phyloP scores from a whole-genome alignment of 2,888 invertebrate species.

The Abrostola triplasia region DNA sequence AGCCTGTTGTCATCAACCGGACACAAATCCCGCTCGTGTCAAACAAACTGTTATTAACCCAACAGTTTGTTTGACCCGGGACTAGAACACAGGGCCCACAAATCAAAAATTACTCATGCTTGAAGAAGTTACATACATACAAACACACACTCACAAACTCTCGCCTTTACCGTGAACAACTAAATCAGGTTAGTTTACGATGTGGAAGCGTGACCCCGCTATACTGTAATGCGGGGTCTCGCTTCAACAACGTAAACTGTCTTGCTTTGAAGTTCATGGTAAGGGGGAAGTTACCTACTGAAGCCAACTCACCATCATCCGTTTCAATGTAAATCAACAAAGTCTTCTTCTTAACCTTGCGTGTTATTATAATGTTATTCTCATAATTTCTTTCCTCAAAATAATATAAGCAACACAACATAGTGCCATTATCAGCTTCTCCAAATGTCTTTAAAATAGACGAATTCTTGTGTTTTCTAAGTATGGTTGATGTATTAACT shows the following conservation, averaged over 20 bases:
- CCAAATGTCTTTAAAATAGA: not conserved
- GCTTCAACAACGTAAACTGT: no score
- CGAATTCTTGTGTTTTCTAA: not conserved
- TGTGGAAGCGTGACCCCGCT: no score
- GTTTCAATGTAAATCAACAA: slow-evolving; percentile 7
- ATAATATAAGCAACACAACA: slow-evolving; percentile 31
- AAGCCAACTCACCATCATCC: not conserved
- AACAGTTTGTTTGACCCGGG: not conserved
- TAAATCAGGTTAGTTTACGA: no score
- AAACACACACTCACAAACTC: no score
- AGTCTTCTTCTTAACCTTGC: slow-evolving; percentile 20
- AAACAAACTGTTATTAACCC: no score
- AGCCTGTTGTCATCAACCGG: not conserved
- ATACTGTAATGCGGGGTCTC: no score
- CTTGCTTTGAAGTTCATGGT: no score
- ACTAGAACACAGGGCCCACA: not conserved
- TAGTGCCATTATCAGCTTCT: not conserved
- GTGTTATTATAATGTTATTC: not conserved
- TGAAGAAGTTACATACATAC: no score
- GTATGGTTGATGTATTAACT: slow-evolving; percentile 15
- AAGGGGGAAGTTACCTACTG: no score
- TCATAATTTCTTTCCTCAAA: not conserved
- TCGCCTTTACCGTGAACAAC: no score
- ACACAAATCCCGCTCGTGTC: no score
- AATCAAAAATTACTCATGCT: no score